Base-by-base conservation (phyloP, 2,797 vertebrate genomes). In the Scomberomorus guttatus region DNA sequence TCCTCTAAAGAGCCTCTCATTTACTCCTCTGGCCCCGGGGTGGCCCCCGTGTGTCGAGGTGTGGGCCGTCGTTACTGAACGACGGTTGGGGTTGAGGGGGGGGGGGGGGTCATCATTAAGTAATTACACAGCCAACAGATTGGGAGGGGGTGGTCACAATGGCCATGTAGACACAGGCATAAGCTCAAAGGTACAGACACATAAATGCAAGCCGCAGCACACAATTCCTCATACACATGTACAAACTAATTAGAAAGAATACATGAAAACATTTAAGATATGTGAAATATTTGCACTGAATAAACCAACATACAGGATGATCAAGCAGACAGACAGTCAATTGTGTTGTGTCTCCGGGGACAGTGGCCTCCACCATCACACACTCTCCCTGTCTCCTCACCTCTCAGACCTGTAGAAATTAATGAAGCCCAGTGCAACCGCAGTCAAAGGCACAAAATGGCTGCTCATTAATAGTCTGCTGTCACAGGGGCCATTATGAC, bases 71-170 rank as follows among this genome's bases (percentile, higher is more conserved):
- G 70, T 95, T 95, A 95, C 95, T 88, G 89, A 88, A 75, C 24
- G 54, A 51, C 62, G 46, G 50, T 22, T 44, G 55, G 13, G 22
- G 2, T 1, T 46, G 4, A 12, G 42, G 17, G 65, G 18, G 62
- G 46, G 29, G 27, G 90, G 88, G 91, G 93, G 93, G 95, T 95
- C 94, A 96, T 94, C 94, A 96, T 97, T 95, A 95, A 95, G 95
- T 97, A 96, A 97, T 96, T 96, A 97, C 95, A 95, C 94, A 91
- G 93, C 94, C 93, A 96, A 50, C 27, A 66, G 34, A 68, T 6
- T 9, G 29, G 94, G 90, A 93, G 92, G 91, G 85, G 82, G 87
- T 92, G 96, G 95, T 96, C 94, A 96, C 93, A 22, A 20, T 34
- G 68, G 60, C 52, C 10, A 67, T 24, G 67, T 39, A 74, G 42